Evolutionary conservation across 2,113 vertebrate species (phyloP), one percentile per base, ranked within the genome.

Genomic region (Gambusia affinis): DNA sequence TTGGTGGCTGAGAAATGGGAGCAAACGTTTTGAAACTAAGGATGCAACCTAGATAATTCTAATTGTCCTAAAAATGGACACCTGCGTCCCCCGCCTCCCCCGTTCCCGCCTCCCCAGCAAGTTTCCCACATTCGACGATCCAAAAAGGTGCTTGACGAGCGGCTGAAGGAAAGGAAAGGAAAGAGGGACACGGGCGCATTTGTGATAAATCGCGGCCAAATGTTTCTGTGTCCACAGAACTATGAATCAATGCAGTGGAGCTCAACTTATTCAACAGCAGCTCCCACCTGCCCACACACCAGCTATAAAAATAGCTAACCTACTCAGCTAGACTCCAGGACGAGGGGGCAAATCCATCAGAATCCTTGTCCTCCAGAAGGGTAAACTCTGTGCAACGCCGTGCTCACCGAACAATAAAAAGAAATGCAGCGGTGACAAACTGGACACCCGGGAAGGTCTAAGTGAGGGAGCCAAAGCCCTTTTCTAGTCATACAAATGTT

Each of bases 241-340:
- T 81, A 88, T 86, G 86, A 90, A 92, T 91, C 91, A 90, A 91
- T 91, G 84, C 89, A 75, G 78, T n/a, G 35, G 82, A 87, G 79
- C 74, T 78, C 79, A 89, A 91, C 86, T 88, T 90, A 85, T 89
- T 86, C 85, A 89, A 91, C 88, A 89, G 80, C 89, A 89, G 81
- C 89, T 90, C 79, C 88, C 88, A 91, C 87, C 87, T 91, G 87
- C 91, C 87, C 91, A 92, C 91, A 92, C 88, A 89, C 81, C 67
- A 78, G 87, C 88, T 85, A 76, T 83, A 89, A 85, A 91, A 91
- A 92, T 91, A 90, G 85, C 88, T 86, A 90, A 89, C 84, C 84
- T 84, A 89, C 86, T 89, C 84, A 85, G 84, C 84, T 88, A 79
- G 84, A 89, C 84, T 81, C 78, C 74, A 81, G 78, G 82, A 88